Evolutionary conservation across 1,140 invertebrate genomes (phyloP).

Genomic region (Drosophila nigromelanica): DNA sequence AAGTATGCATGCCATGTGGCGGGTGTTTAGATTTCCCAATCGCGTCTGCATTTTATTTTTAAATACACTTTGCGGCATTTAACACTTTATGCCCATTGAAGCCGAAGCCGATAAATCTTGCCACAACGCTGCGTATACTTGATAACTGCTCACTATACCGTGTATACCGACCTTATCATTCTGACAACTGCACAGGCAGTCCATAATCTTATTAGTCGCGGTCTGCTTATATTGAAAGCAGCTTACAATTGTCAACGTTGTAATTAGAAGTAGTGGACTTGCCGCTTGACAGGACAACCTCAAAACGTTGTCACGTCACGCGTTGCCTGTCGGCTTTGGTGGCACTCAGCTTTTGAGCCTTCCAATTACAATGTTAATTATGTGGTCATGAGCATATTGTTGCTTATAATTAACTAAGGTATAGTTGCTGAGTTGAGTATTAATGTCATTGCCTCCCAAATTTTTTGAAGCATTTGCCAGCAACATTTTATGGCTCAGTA

Average conservation of each 20-base stretch:
- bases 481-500: background rate
- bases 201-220: slow-evolving; percentile 71
- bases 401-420: slow-evolving; percentile 36
- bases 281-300: slow-evolving; percentile 27
- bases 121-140: slow-evolving; percentile 53
- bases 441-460: slow-evolving; percentile 13
- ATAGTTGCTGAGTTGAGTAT: background rate
- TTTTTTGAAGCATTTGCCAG: background rate
- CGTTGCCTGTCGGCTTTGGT: slow-evolving; percentile 67
- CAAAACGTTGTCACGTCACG: slow-evolving; percentile 71
- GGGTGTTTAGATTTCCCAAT: slow-evolving; percentile 69
- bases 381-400: slow-evolving; percentile 45
- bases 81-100: slow-evolving; percentile 42
- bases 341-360: slow-evolving; percentile 25
- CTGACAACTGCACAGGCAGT: slow-evolving; percentile 49
- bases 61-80: slow-evolving; percentile 40
- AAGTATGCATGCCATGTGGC: slow-evolving; percentile 71
- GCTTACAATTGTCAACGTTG: slow-evolving; percentile 79
- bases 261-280: slow-evolving; percentile 73
- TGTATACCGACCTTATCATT: slow-evolving; percentile 1
- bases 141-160: slow-evolving; percentile 36
- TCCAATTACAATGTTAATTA: slow-evolving; percentile 78
- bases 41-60: slow-evolving; percentile 54
- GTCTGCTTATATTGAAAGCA: slow-evolving; percentile 74
- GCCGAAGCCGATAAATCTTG: slow-evolving; percentile 11